phyloP scores from a whole-genome alignment of 1,140 invertebrate species.

The Zaprionus lachaisei region DNA sequence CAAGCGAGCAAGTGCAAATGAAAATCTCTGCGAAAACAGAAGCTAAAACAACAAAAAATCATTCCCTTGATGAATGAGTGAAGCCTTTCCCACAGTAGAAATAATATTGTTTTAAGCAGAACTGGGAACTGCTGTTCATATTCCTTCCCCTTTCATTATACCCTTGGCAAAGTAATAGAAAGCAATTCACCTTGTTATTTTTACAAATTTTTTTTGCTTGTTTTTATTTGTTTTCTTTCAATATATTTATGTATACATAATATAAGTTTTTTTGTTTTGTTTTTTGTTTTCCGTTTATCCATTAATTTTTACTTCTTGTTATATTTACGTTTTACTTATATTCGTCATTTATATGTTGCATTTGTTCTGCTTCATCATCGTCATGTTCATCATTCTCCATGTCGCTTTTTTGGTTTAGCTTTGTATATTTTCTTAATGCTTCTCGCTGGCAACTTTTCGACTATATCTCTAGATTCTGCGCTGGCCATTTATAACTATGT shows the following conservation, averaged over 20 bases:
- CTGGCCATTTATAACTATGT: slow-evolving; percentile 37
- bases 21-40: slow-evolving; percentile 11
- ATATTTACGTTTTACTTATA: slow-evolving; percentile 72
- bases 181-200: slow-evolving; percentile 49
- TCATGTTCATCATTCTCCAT: slow-evolving; percentile 16
- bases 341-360: slow-evolving; percentile 77
- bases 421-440: slow-evolving; percentile 77
- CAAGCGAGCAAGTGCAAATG: neutral
- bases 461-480: slow-evolving; percentile 48
- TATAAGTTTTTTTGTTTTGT: slow-evolving; percentile 74
- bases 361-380: slow-evolving; percentile 55
- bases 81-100: slow-evolving; percentile 2
- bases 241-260: slow-evolving; percentile 84
- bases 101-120: slow-evolving; percentile 8
- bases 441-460: slow-evolving; percentile 48
- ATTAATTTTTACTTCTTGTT: slow-evolving; percentile 49
- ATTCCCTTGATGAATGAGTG: neutral
- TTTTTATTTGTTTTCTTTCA: slow-evolving; percentile 84
- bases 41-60: slow-evolving; percentile 3
- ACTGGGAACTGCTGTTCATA: neutral
- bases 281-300: slow-evolving; percentile 62
- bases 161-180: slow-evolving; percentile 24
- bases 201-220: slow-evolving; percentile 83
- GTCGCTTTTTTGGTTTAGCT: slow-evolving; percentile 40
- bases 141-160: neutral